These are phyloP conservation scores for Ricordea florida DNA, from an alignment of 92 coral and sea anemone genomes.

Conservation along the genomic window DNA sequence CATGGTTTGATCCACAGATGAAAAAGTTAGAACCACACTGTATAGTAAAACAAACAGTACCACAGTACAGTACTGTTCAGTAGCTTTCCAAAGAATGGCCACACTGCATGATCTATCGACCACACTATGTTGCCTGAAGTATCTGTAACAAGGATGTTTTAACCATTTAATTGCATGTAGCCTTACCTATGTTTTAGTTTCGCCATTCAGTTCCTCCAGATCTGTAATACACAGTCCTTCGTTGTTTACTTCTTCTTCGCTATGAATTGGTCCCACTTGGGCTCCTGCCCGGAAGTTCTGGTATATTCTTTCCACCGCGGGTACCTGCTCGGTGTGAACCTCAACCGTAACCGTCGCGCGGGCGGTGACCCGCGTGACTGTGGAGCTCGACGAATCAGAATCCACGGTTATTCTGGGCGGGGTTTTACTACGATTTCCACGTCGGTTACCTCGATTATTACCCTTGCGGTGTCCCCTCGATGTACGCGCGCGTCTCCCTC, in stretches of 20 bases:
- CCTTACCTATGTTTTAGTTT: neutral
- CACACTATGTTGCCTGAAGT: no score
- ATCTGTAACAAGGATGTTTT: no score
- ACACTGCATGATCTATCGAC: no score
- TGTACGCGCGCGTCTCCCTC: constrained; percentile 29
- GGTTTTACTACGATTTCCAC: constrained; percentile 34
- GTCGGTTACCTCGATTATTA: constrained; percentile 32
- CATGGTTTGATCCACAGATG: no score
- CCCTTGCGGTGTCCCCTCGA: constrained; percentile 38
- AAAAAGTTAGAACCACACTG: no score
- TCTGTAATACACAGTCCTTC: constrained; percentile 12
- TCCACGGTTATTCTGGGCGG: constrained; percentile 69
- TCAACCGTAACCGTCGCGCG: constrained; percentile 88
- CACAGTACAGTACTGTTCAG: no score
- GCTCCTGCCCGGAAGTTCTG: constrained; percentile 29
- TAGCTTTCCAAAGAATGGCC: no score
- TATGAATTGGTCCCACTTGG: constrained; percentile 19
- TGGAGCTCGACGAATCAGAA: constrained; percentile 87
- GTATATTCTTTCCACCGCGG: constrained; percentile 43
- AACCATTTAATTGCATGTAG: no score
- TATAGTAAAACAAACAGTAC: no score
- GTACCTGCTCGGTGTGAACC: constrained; percentile 71
- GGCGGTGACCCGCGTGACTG: constrained; percentile 82
- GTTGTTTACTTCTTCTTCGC: neutral
- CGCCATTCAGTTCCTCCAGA: constrained; percentile 7